phyloP scores from a whole-genome alignment of 2,888 invertebrate genomes.

The Lithosia quadra region DNA sequence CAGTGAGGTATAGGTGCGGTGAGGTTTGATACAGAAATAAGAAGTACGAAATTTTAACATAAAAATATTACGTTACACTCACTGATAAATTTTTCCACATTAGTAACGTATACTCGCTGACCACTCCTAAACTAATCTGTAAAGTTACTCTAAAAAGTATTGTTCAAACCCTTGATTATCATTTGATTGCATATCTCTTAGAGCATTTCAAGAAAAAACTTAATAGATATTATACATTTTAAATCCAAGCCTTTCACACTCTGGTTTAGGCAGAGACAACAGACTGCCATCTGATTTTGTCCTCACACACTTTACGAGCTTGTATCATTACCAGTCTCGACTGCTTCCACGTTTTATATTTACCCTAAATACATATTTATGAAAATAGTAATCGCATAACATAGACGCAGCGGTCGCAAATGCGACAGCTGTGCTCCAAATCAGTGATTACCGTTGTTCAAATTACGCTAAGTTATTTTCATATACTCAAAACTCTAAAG shows the following conservation, averaged over 20 bases:
- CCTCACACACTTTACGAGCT: too few species aligned
- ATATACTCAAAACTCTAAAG: background rate
- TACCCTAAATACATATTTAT: background rate
- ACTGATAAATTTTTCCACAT: too few species aligned
- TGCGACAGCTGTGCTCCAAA: constrained; percentile 6
- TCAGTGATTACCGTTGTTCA: background rate
- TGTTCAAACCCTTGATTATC: background rate
- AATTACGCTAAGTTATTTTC: background rate
- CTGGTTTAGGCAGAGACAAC: too few species aligned
- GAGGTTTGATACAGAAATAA: too few species aligned
- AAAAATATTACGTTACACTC: too few species aligned
- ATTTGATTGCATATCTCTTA: background rate
- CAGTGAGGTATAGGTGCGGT: too few species aligned
- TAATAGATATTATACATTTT: background rate
- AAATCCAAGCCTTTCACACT: too few species aligned
- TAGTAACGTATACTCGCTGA: background rate
- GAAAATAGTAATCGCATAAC: background rate
- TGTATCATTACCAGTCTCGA: too few species aligned
- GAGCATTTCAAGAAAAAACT: too few species aligned
- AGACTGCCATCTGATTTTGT: too few species aligned
- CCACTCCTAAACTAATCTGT: background rate
- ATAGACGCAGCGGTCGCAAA: background rate
- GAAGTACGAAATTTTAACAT: too few species aligned
- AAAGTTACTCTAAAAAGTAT: too few species aligned
- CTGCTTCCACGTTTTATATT: background rate